Base-by-base conservation (phyloP, 2,888 invertebrate species). In the Eupithecia insigniata region DNA sequence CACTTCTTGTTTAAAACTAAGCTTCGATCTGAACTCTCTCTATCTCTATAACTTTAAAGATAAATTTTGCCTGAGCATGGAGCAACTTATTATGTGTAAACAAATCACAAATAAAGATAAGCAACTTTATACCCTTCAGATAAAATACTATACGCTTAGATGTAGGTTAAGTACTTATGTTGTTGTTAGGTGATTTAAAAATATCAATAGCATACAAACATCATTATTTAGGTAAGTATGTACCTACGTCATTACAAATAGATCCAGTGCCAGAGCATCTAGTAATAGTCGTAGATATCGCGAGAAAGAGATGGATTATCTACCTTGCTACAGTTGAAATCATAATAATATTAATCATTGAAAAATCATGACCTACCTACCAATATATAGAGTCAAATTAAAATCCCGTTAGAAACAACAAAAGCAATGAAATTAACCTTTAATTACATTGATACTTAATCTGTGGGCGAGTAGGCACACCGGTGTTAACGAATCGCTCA, bases 401-500 rank as follows among this genome's bases (percentile, higher is more conserved):
- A 28, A 61, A 46, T 75, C 60, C 79, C 79, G 79, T 79, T 79
- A 77, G 69, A 51, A 64, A 68, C 68, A 68, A 79, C 79, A 79
- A 78, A 78, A 77, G 78, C 73, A 75, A 76, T 65, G 75, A 75
- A 74, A 76, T 78, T 75, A 78, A 75, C 76, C 72, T 77, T 73
- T 77, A 78, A 78, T 78, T 76, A 64, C 64, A 64, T 74, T 71
- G 69, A 67, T 26, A 55, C 26, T 26, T 12, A 36, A 67, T 67
- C 66, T 46, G 77, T 76, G 76, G 77, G 77, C 78, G 84, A 78
- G 79, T 34, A 34, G 43, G 67, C 81, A 82, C 80, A 79, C 81
- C 75, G 81, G 80, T 84, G 86, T 91, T 93, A 92, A 93, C 91
- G 91, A 89, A 93, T 92, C 87, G 84, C 80, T 84, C 84, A 85